Base-by-base conservation (phyloP, 2,113 vertebrate species). In the Triplophysa siluroides region DNA sequence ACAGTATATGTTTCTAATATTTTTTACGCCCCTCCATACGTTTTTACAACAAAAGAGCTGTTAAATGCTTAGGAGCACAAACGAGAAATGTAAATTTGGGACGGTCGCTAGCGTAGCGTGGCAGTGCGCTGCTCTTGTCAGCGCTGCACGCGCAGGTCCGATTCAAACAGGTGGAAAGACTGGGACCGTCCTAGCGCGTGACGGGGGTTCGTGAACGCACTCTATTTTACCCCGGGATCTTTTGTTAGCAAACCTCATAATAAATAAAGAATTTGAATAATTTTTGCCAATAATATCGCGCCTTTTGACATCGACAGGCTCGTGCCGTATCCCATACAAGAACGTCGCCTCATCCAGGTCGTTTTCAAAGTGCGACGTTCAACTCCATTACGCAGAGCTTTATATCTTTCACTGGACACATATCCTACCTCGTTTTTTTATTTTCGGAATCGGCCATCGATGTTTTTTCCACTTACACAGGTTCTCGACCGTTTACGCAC, bases 101-200 rank as follows among this genome's bases (percentile, higher is more conserved):
- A 50, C 33, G 56, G 71, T 67, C 18, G 67, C 2, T 58, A 73
- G 70, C 33, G 62, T 58, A 73, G 70, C 33, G 62, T 38, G 62
- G 45, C 47, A 16, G 45, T 10, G 54, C 54, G 54, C 54, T 58
- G 54, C 54, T 58, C 54, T n/a, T 58, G 19, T n/a, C 62, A 33
- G 61, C 79, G 52, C 83, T 80, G 79, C 73, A 80, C 72, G 82
- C 72, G 86, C 82, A 82, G 79, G 82, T 85, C 88, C 82, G 88
- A 93, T 92, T 93, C 92, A 92, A 93, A 93, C 92, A 93, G 92
- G 92, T 93, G 92, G 91, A 91, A 88, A 85, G 86, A 88, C 85
- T 81, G 33, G 87, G 78, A 79, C 78, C 13, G 68, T 79, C 56
- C 56, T 71, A 79, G 19, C 18, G 67, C 78, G 19, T 76, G 18